A percentile compares a stretch with the other conserved stretches of the same genome.
Evolutionary conservation across 2,888 invertebrate species (phyloP).

Genomic region (Cheiracanthium punctorium): DNA sequence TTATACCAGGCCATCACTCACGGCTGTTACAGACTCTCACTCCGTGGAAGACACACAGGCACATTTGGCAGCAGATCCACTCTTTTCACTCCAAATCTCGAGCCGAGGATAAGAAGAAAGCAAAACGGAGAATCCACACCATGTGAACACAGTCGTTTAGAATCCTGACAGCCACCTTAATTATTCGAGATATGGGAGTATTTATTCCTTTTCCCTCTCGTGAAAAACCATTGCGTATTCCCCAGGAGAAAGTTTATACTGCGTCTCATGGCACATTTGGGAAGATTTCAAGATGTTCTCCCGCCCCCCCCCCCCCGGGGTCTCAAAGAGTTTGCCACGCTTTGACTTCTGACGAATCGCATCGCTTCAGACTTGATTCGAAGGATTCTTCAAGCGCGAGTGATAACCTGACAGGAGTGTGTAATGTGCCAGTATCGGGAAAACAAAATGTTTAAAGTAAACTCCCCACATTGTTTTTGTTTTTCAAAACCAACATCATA

Average conservation of each 20-base stretch:
- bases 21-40: constrained; percentile 34
- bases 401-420: not conserved
- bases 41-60: constrained; percentile 15
- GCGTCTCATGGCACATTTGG: not conserved
- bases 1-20: constrained; percentile 57
- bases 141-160: constrained; percentile 44
- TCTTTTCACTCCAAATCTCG: constrained; percentile 22
- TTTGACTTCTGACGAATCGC: constrained; percentile 30
- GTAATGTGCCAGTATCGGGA: not conserved
- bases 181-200: not conserved
- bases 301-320: too few relatives aligned
- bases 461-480: too few relatives aligned
- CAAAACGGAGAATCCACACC: constrained; percentile 20
- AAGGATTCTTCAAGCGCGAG: not conserved
- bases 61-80: constrained; percentile 45
- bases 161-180: constrained; percentile 42
- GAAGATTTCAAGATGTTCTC: constrained; percentile 31
- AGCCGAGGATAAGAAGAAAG: not conserved
- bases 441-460: not conserved
- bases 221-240: constrained; percentile 30
- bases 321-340: constrained; percentile 21
- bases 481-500: too few relatives aligned
- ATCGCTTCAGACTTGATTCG: not conserved
- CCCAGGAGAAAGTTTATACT: not conserved
- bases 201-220: not conserved